phyloP scores from a whole-genome alignment of 2,797 vertebrate species.

The Mionectes olivaceus region DNA sequence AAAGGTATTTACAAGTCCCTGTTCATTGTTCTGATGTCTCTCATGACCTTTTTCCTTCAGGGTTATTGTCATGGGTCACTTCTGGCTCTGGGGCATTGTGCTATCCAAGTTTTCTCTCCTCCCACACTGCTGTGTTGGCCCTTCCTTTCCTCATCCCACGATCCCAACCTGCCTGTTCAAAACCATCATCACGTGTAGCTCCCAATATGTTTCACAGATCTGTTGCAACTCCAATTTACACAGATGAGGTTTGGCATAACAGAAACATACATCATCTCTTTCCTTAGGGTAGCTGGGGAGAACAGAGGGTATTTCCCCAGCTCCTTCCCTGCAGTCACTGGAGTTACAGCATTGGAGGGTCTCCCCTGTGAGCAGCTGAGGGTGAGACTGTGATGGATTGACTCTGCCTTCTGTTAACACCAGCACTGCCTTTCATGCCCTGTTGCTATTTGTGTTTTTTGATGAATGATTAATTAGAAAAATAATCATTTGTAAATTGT shows the following conservation, averaged over 20 bases:
- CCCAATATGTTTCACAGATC: not conserved
- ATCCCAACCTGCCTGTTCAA: not conserved
- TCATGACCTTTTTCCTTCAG: not conserved
- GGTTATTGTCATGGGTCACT: not conserved
- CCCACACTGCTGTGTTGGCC: not conserved
- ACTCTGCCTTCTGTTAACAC: conserved; percentile 69
- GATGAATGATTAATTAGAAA: conserved; percentile 89
- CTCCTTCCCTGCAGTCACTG: not conserved
- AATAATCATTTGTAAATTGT: conserved; percentile 82
- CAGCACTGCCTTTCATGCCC: conserved; percentile 70
- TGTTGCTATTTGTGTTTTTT: conserved; percentile 80
- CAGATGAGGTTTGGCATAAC: not conserved
- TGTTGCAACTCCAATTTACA: not conserved
- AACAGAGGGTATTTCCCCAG: not conserved
- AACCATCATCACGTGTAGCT: not conserved
- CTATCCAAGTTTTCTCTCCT: not conserved
- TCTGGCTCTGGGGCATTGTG: not conserved
- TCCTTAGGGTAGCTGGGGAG: not conserved
- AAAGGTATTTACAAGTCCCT: not conserved
- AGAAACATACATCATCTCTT: not conserved
- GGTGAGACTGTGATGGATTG: conserved; percentile 76
- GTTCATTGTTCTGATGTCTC: not conserved
- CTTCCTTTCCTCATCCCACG: not conserved
- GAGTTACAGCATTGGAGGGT: not conserved
- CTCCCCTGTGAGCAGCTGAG: not conserved